Evolutionary conservation across 2,888 invertebrate species (phyloP), one percentile per base, ranked within the genome.

Genomic region (Orthonychiurus folsomi): DNA sequence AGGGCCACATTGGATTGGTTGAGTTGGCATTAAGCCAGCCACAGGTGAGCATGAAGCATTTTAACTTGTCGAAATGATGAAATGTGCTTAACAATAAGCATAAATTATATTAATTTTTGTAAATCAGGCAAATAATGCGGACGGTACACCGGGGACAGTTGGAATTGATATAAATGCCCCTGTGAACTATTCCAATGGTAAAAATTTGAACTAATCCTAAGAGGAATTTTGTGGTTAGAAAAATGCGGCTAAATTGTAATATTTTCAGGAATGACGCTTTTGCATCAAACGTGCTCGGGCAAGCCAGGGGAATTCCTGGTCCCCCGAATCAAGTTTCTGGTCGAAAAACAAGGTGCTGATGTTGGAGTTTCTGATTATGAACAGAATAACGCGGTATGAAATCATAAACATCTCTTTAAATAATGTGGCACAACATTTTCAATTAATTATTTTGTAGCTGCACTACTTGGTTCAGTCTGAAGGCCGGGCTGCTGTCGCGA

Each of bases 1-100:
- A 76, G 65, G 76, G 76, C 2, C 79, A 80, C 67, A 75, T 76
- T 63, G 80, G 80, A 21, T 65, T 81, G 62, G 79, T 78, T 9
- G 78, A 79, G 63, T 75, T 74, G 28, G 73, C 81, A 2, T 72
- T 80, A 47, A 74, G 75, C 48, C 75, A 77, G 61, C 76, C 78
- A 26, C 76, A 75, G 12, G 77, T 78, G 55, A 76, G 78, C 67
- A 76, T 79, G 54, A 37, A 37, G 5, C 15, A 37, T n/a, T n/a
- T n/a, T n/a, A n/a, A n/a, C n/a, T n/a, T n/a, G n/a, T n/a, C n/a
- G n/a, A n/a, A n/a, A n/a, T n/a, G n/a, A n/a, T n/a, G n/a, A n/a
- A n/a, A n/a, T n/a, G n/a, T n/a, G n/a, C n/a, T n/a, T n/a, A n/a
- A n/a, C n/a, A n/a, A 15, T 37, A 37, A 9, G 37, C 5, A 37